A percentile compares a stretch with the other conserved stretches of the same genome.
Evolutionary conservation across 2,113 vertebrate genomes (phyloP).

Genomic region (Chaetorhynchus papuensis): DNA sequence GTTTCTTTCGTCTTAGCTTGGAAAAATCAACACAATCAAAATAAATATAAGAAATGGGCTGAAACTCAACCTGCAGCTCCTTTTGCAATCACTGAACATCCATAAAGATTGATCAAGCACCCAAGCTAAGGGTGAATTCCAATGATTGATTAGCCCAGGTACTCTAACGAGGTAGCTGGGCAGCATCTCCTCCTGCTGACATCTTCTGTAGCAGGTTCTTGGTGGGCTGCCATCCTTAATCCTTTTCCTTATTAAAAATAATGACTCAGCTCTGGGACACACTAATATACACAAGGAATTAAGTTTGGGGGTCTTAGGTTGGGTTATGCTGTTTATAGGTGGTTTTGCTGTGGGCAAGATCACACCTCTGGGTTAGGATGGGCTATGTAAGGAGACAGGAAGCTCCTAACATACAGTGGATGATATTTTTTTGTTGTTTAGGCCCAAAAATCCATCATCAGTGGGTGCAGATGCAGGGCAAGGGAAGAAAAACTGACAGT

Average conservation of each 20-base stretch:
- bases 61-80: not conserved
- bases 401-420: not conserved
- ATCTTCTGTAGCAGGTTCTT: rapidly evolving
- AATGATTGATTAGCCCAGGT: not conserved
- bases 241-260: not conserved
- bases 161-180: not conserved
- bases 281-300: not conserved
- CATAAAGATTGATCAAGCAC: not conserved
- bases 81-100: not conserved
- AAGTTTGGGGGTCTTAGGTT: not conserved
- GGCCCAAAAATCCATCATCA: not conserved
- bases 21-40: slow-evolving; percentile 1
- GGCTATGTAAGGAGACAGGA: not conserved
- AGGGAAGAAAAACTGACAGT: not conserved
- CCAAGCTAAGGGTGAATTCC: not conserved
- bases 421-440: not conserved
- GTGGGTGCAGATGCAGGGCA: not conserved
- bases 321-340: not conserved
- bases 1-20: not conserved
- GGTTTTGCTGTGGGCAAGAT: not conserved
- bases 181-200: not conserved
- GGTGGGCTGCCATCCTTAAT: not conserved
- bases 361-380: not conserved
- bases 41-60: not conserved
- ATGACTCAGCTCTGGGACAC: not conserved